Conservation (phyloP, 2,888 invertebrate species). For the Eumerus sabulonum region DNA sequence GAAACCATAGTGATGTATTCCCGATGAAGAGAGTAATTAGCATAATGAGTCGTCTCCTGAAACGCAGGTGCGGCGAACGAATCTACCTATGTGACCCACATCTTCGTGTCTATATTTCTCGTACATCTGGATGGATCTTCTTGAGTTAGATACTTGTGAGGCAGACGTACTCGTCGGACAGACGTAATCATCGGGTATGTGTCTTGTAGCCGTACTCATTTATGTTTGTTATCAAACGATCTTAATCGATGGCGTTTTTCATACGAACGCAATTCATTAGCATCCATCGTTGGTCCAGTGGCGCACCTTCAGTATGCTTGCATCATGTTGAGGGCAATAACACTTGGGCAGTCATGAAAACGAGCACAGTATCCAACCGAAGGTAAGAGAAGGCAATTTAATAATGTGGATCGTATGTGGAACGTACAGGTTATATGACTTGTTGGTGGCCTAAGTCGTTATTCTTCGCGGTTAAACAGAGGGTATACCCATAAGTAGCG, state of each 20-base stretch:
- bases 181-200: too few species aligned
- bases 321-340: slow-evolving; percentile 15
- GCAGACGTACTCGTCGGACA: too few species aligned
- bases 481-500: slow-evolving; percentile 5
- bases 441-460: slow-evolving; percentile 9
- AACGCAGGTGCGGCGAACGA: not conserved
- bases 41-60: slow-evolving; percentile 8
- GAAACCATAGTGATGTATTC: not conserved
- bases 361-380: not conserved
- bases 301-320: not conserved
- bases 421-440: not conserved
- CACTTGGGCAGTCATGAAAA: too few species aligned
- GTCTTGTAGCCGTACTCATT: slow-evolving; percentile 1
- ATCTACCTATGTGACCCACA: slow-evolving; percentile 6
- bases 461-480: slow-evolving; percentile 4
- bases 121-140: too few species aligned
- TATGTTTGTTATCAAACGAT: slow-evolving; percentile 24
- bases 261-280: slow-evolving; percentile 26
- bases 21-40: not conserved
- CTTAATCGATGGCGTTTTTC: slow-evolving; percentile 33
- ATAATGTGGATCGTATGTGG: not conserved
- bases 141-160: too few species aligned
- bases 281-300: slow-evolving; percentile 7
- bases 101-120: slow-evolving; percentile 2
- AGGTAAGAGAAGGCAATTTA: not conserved